Base-by-base conservation (phyloP, 1,140 invertebrate genomes). In the Anoplophora glabripennis region DNA sequence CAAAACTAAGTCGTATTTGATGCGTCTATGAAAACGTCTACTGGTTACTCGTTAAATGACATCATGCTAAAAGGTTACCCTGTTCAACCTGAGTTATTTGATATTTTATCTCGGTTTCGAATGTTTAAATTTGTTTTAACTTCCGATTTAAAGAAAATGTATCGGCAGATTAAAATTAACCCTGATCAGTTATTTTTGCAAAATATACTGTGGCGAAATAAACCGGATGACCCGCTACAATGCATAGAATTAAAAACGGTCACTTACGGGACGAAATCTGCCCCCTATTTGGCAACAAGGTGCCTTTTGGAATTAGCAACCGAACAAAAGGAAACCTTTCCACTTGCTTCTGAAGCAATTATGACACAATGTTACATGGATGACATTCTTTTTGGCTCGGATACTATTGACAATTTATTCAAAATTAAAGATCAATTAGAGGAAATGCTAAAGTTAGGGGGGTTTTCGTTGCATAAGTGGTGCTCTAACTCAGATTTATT, bases 131-230 rank as follows among this genome's bases (percentile, higher is more conserved):
- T 70, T 48, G 72, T 68, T 0, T 51, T 76, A 4, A 59, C 56
- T 7, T 62, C 63, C 0, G 77, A 78, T 57, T 73, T 77, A 21
- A 57, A 63, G 51, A 75, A 76, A 65, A 77, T 77, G 73, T 79
- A 69, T 60, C 57, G 75, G 2, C 72, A 77, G 52, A 67, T 79
- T 18, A 21, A 28, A 10, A 51, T 78, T 7, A 28, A 65, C 56
- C 42, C 56, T 28, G 45, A 58, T 12, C 66, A 77, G 45, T 18
- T 18, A 12, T 57, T 64, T 14, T 65, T 71, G 41, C 75, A 76
- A 56, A 47, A 68, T 41, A 76, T 79, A 37, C 10, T 79, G 2
- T 79, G 76, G 75, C 45, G 74, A 21, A 33, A 61, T 15, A 8
- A 53, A 3, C 57, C 49, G 1, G 49, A 44, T 17, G 52, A 73